A percentile compares a stretch with the other conserved stretches of the same genome.
Evolutionary conservation across 1,140 invertebrate species (phyloP).

Genomic region (Glomeris maerens): DNA sequence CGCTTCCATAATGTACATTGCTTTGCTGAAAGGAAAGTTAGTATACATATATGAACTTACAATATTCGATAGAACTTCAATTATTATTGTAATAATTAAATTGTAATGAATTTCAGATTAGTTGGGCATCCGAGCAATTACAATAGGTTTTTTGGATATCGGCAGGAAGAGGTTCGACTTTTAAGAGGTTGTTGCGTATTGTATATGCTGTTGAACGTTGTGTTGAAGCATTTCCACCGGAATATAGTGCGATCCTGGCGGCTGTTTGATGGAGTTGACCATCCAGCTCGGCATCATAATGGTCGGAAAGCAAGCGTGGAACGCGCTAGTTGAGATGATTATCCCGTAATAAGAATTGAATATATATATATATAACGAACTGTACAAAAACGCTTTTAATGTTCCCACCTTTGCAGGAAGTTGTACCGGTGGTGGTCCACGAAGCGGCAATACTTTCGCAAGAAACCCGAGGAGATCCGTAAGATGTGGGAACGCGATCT

Average conservation of each 20-base stretch:
- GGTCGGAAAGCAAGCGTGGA: conserved; percentile 52
- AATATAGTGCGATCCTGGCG: conserved; percentile 43
- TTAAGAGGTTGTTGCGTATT: conserved; percentile 13
- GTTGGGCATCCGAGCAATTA: conserved; percentile 69
- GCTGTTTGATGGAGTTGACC: conserved; percentile 48
- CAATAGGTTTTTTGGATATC: conserved; percentile 52
- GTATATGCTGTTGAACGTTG: conserved; percentile 1
- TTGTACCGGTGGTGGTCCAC: too few relatives aligned
- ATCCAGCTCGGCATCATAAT: conserved; percentile 54
- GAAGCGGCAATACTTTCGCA: too few relatives aligned
- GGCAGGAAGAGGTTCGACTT: conserved; percentile 69
- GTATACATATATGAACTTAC: conserved; percentile 9
- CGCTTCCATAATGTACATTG: conserved; percentile 96
- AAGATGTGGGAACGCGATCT: conserved; percentile 83
- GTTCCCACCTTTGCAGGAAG: too few relatives aligned
- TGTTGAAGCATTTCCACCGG: not conserved
- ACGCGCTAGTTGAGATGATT: conserved; percentile 42
- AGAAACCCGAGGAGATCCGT: too few relatives aligned
- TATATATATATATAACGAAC: conserved; percentile 20
- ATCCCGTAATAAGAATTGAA: too few relatives aligned
- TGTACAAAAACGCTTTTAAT: too few relatives aligned
- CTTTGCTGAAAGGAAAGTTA: conserved; percentile 83
- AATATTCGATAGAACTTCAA: not conserved
- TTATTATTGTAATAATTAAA: conserved; percentile 12
- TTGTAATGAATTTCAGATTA: conserved; percentile 21